Evolutionary conservation across 2,113 vertebrate genomes (phyloP).

Genomic region (Siniperca knerii): DNA sequence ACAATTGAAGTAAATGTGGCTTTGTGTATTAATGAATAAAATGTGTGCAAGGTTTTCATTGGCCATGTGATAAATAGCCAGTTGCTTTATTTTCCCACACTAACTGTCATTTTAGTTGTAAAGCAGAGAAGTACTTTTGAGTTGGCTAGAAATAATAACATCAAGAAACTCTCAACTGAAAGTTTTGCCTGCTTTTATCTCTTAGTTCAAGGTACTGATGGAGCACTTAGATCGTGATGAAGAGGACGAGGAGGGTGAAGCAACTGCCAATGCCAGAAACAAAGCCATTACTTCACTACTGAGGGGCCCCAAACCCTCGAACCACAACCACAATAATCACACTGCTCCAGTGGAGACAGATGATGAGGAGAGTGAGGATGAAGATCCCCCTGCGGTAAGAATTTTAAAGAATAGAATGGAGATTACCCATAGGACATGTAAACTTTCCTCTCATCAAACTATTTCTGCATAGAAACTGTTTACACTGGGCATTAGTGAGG

Average conservation of each 20-base stretch:
- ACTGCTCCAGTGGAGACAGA: constrained; percentile 88
- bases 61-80: too few relatives aligned
- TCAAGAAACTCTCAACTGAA: neutral
- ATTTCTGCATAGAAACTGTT: neutral
- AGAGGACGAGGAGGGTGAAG: constrained; percentile 88
- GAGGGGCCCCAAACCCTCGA: constrained; percentile 90
- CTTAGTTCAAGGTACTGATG: constrained; percentile 97
- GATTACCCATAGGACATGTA: neutral
- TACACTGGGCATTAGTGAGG: neutral
- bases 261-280: constrained; percentile 94
- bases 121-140: neutral
- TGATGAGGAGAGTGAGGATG: constrained; percentile 97
- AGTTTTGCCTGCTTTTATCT: constrained; percentile 10
- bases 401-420: neutral
- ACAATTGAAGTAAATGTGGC: neutral
- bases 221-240: constrained; percentile 92
- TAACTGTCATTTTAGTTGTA: neutral
- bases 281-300: constrained; percentile 97
- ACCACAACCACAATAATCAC: constrained; percentile 93
- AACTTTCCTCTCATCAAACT: neutral
- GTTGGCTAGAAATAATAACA: neutral
- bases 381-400: constrained; percentile 89
- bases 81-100: neutral
- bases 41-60: neutral
- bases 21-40: neutral